Conservation (phyloP, 2,113 vertebrate species). For the Toxostoma redivivum region DNA sequence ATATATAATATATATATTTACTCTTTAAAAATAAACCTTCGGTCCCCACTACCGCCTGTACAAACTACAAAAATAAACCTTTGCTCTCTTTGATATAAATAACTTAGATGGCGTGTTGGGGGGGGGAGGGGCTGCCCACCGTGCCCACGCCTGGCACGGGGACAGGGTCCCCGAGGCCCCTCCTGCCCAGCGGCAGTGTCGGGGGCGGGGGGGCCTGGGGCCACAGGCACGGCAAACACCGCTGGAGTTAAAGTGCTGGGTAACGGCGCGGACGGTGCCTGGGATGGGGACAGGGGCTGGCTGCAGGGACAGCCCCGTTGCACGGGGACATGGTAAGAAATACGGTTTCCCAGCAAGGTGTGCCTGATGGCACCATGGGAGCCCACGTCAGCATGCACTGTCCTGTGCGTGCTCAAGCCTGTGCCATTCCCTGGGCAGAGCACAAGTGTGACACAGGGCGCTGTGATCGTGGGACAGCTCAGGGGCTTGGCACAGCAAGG, state of each 20-base stretch:
- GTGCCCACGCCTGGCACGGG: slow-evolving; percentile 52
- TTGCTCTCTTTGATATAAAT: slow-evolving; percentile 68
- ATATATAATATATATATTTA: slow-evolving; percentile 68
- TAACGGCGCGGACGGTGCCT: background rate
- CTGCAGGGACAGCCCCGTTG: background rate
- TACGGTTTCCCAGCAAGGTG: background rate
- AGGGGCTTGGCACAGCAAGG: background rate
- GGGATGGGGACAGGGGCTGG: background rate
- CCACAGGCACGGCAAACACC: slow-evolving; percentile 2
- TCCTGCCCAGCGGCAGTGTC: background rate
- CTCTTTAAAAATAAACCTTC: slow-evolving; percentile 68
- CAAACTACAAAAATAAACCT: slow-evolving; percentile 68
- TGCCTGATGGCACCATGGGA: background rate
- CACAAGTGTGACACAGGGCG: background rate
- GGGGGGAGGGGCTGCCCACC: background rate
- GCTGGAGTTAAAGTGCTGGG: slow-evolving; percentile 65
- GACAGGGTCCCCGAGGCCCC: background rate
- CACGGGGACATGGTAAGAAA: background rate
- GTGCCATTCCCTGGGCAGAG: background rate
- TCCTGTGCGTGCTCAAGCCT: background rate
- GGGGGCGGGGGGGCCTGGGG: background rate
- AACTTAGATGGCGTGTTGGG: slow-evolving; percentile 48
- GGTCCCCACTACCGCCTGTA: slow-evolving; percentile 55
- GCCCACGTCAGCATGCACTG: background rate
- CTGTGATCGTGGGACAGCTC: background rate